A percentile compares a stretch with the other conserved stretches of the same genome.
Evolutionary conservation across 2,797 vertebrate species (phyloP).

Genomic region (Halcyon badia): DNA sequence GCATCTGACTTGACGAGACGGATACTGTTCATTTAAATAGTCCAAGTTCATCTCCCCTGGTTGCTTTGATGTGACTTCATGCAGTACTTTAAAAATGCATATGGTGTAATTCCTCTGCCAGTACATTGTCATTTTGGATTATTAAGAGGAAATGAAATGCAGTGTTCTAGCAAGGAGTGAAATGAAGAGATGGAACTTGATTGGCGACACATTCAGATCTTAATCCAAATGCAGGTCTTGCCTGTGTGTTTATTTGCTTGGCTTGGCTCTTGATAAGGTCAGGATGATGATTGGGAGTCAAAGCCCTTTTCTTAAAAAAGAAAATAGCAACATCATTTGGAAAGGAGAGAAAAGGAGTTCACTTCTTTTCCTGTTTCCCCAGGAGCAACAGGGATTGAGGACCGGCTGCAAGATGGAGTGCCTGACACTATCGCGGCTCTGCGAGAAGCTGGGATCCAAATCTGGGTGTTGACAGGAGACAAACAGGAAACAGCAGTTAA

Average conservation of each 20-base stretch:
- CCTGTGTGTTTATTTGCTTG: background rate
- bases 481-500: conserved; percentile 96
- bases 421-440: conserved; percentile 91
- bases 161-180: conserved; percentile 24
- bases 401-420: conserved; percentile 93
- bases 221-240: conserved; percentile 46
- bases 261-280: background rate
- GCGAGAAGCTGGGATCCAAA: conserved; percentile 90
- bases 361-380: conserved; percentile 1
- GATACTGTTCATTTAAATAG: background rate
- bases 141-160: conserved; percentile 50
- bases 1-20: background rate
- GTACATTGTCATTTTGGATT: conserved; percentile 12
- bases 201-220: conserved; percentile 1
- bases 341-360: background rate
- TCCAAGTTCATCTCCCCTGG: background rate
- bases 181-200: conserved; percentile 23
- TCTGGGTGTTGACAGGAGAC: conserved; percentile 97
- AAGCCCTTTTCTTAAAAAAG: background rate
- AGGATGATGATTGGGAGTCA: background rate
- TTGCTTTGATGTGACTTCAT: conserved; percentile 20
- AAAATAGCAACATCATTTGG: background rate
- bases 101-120: conserved; percentile 12
- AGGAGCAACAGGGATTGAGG: conserved; percentile 97
- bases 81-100: conserved; percentile 20